Percentiles rank a stretch among this genome's conserved stretches.
Evolutionary conservation across 2,888 invertebrate genomes (phyloP).

Genomic region (Spodoptera picta): DNA sequence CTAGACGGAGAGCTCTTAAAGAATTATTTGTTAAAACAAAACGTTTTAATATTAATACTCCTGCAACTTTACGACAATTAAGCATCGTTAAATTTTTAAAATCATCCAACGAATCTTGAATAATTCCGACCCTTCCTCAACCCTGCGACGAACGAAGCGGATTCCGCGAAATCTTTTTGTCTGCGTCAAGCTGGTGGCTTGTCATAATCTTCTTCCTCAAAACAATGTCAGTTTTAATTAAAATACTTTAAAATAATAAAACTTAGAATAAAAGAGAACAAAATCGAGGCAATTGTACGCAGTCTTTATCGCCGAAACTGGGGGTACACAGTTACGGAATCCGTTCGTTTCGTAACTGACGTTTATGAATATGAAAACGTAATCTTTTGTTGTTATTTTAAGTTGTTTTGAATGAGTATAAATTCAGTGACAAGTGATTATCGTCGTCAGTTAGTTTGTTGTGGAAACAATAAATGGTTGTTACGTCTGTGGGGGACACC

Average conservation of each 20-base stretch:
- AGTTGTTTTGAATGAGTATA: constrained; percentile 34
- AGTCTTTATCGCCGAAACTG: constrained; percentile 63
- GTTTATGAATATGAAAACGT: constrained; percentile 69
- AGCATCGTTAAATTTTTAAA: constrained; percentile 69
- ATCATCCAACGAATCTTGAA: constrained; percentile 64
- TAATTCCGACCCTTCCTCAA: constrained; percentile 68
- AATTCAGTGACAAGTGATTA: constrained; percentile 49
- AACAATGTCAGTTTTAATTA: constrained; percentile 81
- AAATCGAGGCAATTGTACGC: constrained; percentile 64
- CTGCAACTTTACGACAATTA: constrained; percentile 63
- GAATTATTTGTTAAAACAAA: constrained; percentile 57
- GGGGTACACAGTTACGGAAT: constrained; percentile 60
- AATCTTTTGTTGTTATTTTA: constrained; percentile 55
- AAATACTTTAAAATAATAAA: constrained; percentile 77
- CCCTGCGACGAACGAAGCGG: constrained; percentile 65
- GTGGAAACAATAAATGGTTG: constrained; percentile 31
- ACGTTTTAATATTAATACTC: constrained; percentile 64
- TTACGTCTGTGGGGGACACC: constrained; percentile 24
- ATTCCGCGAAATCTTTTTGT: constrained; percentile 76
- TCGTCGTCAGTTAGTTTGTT: constrained; percentile 31
- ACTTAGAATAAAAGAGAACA: constrained; percentile 66
- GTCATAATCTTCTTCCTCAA: constrained; percentile 76
- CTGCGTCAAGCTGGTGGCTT: constrained; percentile 71
- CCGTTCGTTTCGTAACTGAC: constrained; percentile 66
- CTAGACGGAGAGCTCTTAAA: constrained; percentile 31